Evolutionary conservation across 2,888 invertebrate species (phyloP).

Genomic region (Tenodera sinensis): DNA sequence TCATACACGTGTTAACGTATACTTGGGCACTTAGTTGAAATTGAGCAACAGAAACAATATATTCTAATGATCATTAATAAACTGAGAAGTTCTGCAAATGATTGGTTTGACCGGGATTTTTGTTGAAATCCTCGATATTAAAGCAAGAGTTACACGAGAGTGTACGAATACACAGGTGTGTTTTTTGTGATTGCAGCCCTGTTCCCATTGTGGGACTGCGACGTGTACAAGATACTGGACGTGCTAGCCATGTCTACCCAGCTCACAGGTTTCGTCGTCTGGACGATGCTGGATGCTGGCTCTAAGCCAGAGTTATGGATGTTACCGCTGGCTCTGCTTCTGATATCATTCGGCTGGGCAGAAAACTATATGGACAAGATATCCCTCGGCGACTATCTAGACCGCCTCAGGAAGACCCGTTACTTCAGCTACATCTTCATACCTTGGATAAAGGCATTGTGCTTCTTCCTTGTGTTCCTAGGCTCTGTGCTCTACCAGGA

Average conservation of each 20-base stretch:
- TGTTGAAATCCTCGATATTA: too few relatives aligned
- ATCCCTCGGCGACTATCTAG: conserved; percentile 54
- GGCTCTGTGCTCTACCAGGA: conserved; percentile 61
- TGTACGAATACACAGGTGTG: too few relatives aligned
- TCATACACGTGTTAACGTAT: too few relatives aligned
- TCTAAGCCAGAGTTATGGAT: conserved; percentile 70
- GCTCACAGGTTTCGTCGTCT: conserved; percentile 85
- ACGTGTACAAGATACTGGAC: conserved; percentile 64
- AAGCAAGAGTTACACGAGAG: too few relatives aligned
- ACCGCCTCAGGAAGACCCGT: conserved; percentile 71
- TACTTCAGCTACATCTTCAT: conserved; percentile 89
- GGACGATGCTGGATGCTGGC: conserved; percentile 75
- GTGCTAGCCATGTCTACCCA: conserved; percentile 83
- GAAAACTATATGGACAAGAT: conserved; percentile 83
- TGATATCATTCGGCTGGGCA: conserved; percentile 96
- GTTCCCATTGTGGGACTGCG: not conserved
- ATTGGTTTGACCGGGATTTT: too few relatives aligned
- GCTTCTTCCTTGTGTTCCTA: conserved; percentile 73
- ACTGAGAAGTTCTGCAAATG: too few relatives aligned
- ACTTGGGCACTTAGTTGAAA: too few relatives aligned
- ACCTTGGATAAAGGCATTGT: conserved; percentile 84
- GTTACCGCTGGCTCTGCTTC: conserved; percentile 77
- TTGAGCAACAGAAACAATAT: too few relatives aligned
- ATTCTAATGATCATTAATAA: too few relatives aligned
- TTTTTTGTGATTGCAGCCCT: not conserved